Base-by-base conservation (phyloP, 2,888 invertebrate species). In the Rhynchonema sp. region DNA sequence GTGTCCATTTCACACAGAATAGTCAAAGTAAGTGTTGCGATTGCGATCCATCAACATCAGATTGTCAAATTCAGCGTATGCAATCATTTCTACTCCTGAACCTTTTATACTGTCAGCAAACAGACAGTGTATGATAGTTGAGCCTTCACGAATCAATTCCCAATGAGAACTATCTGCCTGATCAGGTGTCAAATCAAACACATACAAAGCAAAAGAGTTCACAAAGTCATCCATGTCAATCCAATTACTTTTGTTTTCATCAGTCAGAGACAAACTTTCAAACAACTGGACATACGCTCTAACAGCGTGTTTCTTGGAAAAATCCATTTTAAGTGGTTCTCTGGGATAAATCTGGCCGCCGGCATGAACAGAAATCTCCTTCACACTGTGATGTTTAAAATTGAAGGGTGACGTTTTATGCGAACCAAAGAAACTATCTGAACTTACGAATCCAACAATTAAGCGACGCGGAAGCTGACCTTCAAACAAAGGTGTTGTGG, bases 21-120 rank as follows among this genome's bases (percentile, higher is more conserved):
- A 57, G 38, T 57, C 57, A 46, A 49, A 49, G 46, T 58, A 58
- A 52, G 53, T 22, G 29, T 25, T 53, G 27, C 53, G 23, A 30
- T 30, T 53, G 2, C 28, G 22, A 23, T 58, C 52, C 3, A 58
- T 53, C 52, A 28, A 53, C 13, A 27, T 2, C 53, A 58, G 29
- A 26, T 53, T 58, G 25, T 58, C 58, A 22, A 27, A 49, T 53
- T 58, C 58, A 27, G 30, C 58, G 30, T 53, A 53, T 28, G 27
- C 27, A 27, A 58, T 58, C 53, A 52, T 23, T 29, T 58, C 54
- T 6, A 29, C 13, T 23, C 58, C 58, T n/a, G 49, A 9, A 1
- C 28, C 53, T 6, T 52, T 25, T 13, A 58, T 46, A 27, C 28
- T 30, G 6, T 6, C 29, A 25, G 20, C n/a, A 46, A 57, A 57